Conservation (phyloP, 1,140 invertebrate species). For the Macrosteles quadrilineatus region DNA sequence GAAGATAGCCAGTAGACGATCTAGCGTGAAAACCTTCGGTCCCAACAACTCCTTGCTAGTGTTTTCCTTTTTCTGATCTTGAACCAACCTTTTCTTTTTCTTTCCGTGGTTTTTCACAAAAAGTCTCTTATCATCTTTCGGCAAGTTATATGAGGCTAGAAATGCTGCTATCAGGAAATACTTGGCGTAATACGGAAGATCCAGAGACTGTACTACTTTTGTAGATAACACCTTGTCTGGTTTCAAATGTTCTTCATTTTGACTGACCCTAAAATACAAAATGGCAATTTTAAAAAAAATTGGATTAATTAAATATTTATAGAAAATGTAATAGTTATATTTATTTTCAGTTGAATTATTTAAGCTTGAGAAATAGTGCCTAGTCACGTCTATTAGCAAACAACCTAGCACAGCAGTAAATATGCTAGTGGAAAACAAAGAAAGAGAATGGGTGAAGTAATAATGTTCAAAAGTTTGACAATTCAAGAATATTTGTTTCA, state of each 20-base stretch:
- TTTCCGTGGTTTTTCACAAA: conserved; percentile 76
- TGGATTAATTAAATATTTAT: too few species aligned
- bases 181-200: conserved; percentile 87
- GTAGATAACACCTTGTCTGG: conserved; percentile 44
- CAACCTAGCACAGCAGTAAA: too few species aligned
- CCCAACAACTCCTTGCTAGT: conserved; percentile 53
- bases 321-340: too few species aligned
- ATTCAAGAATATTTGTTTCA: too few species aligned
- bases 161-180: conserved; percentile 86
- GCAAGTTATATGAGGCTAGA: conserved; percentile 87
- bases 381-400: too few species aligned
- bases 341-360: too few species aligned
- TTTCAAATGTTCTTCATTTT: conserved; percentile 10
- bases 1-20: conserved; percentile 87
- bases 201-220: conserved; percentile 62
- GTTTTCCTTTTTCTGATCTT: conserved; percentile 57
- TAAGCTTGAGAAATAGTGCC: too few species aligned
- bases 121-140: conserved; percentile 78
- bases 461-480: too few species aligned
- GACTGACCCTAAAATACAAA: neutral
- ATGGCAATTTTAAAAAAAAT: too few species aligned
- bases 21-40: conserved; percentile 79
- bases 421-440: too few species aligned
- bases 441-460: too few species aligned
- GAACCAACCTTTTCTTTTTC: conserved; percentile 48